A percentile compares a stretch with the other conserved stretches of the same genome.
Conservation (phyloP, 1,140 invertebrate species). For the Meloidogyne floridensis region DNA sequence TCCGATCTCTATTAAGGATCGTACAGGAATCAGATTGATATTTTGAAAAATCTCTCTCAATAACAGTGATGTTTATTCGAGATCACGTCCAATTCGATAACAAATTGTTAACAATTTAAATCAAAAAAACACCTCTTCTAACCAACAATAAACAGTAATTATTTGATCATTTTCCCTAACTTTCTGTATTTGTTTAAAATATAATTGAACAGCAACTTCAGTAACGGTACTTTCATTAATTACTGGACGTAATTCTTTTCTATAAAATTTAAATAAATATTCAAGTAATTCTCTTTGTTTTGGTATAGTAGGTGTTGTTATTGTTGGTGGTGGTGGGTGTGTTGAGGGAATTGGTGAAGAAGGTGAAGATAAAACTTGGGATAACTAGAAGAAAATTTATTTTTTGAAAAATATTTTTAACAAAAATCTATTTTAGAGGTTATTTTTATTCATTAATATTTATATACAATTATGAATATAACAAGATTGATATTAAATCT, state of each 20-base stretch:
- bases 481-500: no score
- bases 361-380: neutral
- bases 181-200: constrained; percentile 65
- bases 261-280: constrained; percentile 45
- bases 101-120: neutral
- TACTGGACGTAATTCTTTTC: constrained; percentile 50
- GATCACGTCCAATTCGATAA: no score
- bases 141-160: constrained; percentile 62
- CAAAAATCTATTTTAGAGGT: no score
- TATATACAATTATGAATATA: no score
- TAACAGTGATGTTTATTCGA: no score
- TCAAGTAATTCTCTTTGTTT: constrained; percentile 37
- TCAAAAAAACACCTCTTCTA: constrained; percentile 43
- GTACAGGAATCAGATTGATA: no score
- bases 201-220: constrained; percentile 62
- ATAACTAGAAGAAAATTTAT: neutral
- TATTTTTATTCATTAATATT: no score
- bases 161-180: constrained; percentile 63
- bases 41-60: no score
- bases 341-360: no score
- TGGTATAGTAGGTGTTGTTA: neutral
- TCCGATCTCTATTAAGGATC: no score
- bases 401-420: no score
- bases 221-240: constrained; percentile 51
- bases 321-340: no score